Base-by-base conservation (phyloP, 2,888 invertebrate genomes). In the Lottia gigantea region DNA sequence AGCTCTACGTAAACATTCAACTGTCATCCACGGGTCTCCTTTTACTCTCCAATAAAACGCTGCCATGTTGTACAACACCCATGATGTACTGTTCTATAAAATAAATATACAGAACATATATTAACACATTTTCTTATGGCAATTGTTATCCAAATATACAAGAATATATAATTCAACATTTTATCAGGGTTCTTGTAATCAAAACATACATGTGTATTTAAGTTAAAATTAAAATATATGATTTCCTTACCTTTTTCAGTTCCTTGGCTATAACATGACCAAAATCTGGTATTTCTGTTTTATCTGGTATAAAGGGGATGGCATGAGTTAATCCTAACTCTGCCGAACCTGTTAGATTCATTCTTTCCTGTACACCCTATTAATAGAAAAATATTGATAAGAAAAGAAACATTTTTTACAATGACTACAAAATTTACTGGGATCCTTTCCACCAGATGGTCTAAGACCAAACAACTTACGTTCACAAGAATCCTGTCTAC, bases 1-100 rank as follows among this genome's bases (percentile, higher is more conserved):
- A 40, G 95, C 93, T 72, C 94, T 89, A 47, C 94, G 90, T 71
- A 93, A 91, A 88, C 95, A 95, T 82, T 95, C 94, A 68, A 95
- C 88, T n/a, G 94, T 94, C 80, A 93, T 92, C n/a, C 91, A 91
- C 1, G 93, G 92, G 83, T 93, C 91, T 16, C 94, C 95, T 82
- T 91, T 91, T 0, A 93, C 91, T 76, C 94, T 90, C 95, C 95
- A 95, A 88, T 92, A 95, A 78, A 94, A 90, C 1, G 94, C 92
- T 46, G 94, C 95, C 88, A 94, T 91, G 85, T 94, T 94, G 82
- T 94, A 93, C 84, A 94, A 92, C 46, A 94, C 88, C 95, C 95
- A 95, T 0, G 94, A 94, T 0, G 93, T 92, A 68, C 90, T 91
- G 85, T 94, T 94, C 84, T 91, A 90, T 63, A 81, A 78, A 71